Conservation (phyloP, 2,888 invertebrate genomes). For the Acleris sparsana region DNA sequence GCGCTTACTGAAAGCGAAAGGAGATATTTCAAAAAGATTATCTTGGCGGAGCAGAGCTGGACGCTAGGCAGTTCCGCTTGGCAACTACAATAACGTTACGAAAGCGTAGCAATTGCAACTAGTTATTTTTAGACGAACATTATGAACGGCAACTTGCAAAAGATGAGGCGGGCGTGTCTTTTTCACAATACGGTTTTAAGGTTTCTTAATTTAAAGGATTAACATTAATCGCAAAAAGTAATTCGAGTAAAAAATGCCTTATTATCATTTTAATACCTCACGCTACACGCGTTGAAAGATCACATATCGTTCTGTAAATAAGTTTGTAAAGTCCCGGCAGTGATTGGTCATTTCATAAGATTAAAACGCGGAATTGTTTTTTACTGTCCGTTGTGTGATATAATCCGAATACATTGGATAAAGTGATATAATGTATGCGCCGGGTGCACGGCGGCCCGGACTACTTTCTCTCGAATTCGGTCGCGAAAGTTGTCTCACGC, state of each 20-base stretch:
- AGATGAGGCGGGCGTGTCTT: conserved; percentile 1
- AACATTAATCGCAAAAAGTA: too few relatives aligned
- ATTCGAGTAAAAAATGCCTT: too few relatives aligned
- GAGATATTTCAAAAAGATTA: conserved; percentile 56
- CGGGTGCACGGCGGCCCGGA: conserved; percentile 61
- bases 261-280: too few relatives aligned
- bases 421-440: conserved; percentile 80
- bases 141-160: conserved; percentile 13
- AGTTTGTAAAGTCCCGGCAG: background rate
- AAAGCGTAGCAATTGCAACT: conserved; percentile 47
- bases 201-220: too few relatives aligned
- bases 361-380: conserved; percentile 31
- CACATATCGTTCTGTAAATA: background rate
- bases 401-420: conserved; percentile 70
- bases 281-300: background rate
- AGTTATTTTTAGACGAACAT: conserved; percentile 30
- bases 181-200: background rate
- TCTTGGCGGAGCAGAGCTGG: conserved; percentile 47
- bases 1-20: conserved; percentile 69
- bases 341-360: conserved; percentile 24
- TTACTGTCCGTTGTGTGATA: conserved; percentile 57
- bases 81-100: conserved; percentile 50
- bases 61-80: conserved; percentile 52
- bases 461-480: conserved; percentile 83
- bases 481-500: conserved; percentile 81